These are phyloP conservation scores for Spheniscus humboldti DNA, from an alignment of 2,797 vertebrate species.

Conservation along the genomic window DNA sequence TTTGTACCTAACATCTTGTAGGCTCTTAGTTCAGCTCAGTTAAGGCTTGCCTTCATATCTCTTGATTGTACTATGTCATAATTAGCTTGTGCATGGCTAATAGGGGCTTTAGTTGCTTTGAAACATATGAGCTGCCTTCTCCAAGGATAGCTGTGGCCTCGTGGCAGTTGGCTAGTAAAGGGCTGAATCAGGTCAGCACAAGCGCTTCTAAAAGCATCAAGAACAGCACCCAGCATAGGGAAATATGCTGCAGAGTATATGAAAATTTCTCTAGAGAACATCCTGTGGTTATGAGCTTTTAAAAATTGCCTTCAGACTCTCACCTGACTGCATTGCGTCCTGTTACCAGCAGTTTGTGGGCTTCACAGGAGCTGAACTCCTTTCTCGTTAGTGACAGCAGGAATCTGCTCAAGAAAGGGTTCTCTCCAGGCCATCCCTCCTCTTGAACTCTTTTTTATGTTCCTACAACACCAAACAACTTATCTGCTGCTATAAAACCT, in stretches of 20 bases:
- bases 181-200: background rate
- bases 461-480: background rate
- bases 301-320: background rate
- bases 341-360: background rate
- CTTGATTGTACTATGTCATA: background rate
- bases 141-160: background rate
- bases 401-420: background rate
- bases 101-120: background rate
- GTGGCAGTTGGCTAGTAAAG: background rate
- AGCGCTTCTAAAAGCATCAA: background rate
- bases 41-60: accelerated
- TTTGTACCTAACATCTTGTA: background rate
- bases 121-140: background rate
- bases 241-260: background rate
- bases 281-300: background rate
- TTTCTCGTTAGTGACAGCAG: background rate
- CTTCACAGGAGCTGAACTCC: background rate
- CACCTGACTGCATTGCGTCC: background rate
- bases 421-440: background rate
- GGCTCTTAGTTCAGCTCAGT: background rate
- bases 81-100: background rate
- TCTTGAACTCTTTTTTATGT: background rate
- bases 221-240: background rate
- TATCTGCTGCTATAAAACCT: background rate
- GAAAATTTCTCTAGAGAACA: background rate